Evolutionary conservation across 2,113 vertebrate genomes (phyloP).

Genomic region (Atractosteus spatula): DNA sequence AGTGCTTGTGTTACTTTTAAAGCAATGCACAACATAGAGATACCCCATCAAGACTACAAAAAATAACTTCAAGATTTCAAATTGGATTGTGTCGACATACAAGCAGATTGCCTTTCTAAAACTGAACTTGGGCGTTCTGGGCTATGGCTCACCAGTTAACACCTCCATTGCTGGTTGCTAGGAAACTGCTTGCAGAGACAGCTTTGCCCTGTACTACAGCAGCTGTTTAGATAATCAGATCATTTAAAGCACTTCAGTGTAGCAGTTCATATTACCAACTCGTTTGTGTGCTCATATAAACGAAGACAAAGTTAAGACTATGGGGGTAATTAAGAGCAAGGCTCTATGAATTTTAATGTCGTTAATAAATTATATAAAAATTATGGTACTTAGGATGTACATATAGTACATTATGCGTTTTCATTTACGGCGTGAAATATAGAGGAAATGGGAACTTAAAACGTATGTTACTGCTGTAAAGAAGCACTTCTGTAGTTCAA

Average conservation of each 20-base stretch:
- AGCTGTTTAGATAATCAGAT: conserved; percentile 68
- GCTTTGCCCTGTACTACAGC: conserved; percentile 64
- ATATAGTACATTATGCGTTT: no score
- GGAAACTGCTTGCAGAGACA: conserved; percentile 68
- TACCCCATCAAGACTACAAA: neutral
- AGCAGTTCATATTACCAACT: conserved; percentile 52
- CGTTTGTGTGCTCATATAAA: no score
- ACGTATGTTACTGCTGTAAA: no score
- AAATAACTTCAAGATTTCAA: neutral
- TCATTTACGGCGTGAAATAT: no score
- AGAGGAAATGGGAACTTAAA: no score
- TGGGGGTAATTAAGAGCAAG: conserved; percentile 60
- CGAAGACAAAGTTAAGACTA: no score
- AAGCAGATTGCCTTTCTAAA: conserved; percentile 3
- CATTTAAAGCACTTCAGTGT: conserved; percentile 69
- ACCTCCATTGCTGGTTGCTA: conserved; percentile 64
- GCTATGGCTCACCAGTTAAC: conserved; percentile 48
- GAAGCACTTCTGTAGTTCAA: no score
- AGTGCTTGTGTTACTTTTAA: no score
- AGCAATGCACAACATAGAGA: no score
- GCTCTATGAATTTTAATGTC: neutral
- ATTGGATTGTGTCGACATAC: conserved; percentile 2
- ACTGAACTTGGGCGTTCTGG: conserved; percentile 49
- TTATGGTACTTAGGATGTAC: no score
- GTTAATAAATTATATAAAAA: no score